Conservation (phyloP, 2,888 invertebrate genomes). For the Invenusta paracnida region DNA sequence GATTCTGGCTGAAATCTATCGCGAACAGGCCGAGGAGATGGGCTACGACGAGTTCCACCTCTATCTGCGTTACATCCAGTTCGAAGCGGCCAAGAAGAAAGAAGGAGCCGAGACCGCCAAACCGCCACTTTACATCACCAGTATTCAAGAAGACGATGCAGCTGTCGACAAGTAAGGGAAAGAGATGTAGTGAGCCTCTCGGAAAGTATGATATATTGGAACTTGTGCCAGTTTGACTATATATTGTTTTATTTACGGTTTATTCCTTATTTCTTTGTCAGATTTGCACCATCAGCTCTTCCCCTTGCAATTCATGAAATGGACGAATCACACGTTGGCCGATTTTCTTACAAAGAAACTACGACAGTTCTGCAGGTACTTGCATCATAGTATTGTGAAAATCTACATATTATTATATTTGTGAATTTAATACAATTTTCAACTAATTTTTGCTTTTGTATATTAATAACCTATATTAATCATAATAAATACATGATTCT, state of each 20-base stretch:
- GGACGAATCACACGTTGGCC: constrained; percentile 58
- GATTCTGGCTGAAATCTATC: constrained; percentile 51
- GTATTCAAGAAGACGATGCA: constrained; percentile 56
- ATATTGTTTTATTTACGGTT: too few species aligned
- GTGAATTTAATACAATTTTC: background rate
- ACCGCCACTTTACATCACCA: constrained; percentile 56
- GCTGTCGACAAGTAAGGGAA: constrained; percentile 56
- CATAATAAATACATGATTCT: background rate
- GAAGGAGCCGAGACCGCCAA: constrained; percentile 54
- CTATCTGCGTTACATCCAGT: constrained; percentile 57
- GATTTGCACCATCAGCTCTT: constrained; percentile 52
- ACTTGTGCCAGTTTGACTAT: too few species aligned
- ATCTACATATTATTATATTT: background rate
- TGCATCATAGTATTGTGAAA: too few species aligned
- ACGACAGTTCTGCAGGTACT: constrained; percentile 56
- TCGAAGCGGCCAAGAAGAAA: constrained; percentile 58
- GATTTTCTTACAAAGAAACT: constrained; percentile 54
- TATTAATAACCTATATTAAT: background rate
- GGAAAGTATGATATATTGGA: too few species aligned
- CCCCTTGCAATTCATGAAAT: constrained; percentile 57
- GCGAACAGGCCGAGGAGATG: constrained; percentile 53
- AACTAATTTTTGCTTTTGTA: background rate
- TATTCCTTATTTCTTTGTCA: constrained; percentile 46
- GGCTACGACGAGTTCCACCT: constrained; percentile 59
- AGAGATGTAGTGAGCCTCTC: too few species aligned